These are phyloP conservation scores for Felis catus DNA, from an alignment of 2,113 vertebrate genomes.

Conservation along the genomic window DNA sequence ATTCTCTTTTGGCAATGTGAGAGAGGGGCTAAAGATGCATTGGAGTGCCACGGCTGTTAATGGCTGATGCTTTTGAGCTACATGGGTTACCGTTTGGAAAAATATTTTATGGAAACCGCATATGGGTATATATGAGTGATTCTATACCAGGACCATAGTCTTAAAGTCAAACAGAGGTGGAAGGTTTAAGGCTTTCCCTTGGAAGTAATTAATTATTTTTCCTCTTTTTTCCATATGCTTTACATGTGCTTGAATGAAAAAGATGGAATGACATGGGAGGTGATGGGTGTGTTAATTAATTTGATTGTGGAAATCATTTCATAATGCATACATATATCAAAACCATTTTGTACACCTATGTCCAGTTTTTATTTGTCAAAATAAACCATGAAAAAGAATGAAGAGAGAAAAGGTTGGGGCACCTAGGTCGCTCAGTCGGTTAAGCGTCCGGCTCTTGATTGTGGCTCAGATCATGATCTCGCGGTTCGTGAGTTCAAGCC, in stretches of 20 bases:
- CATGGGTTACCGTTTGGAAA: background rate
- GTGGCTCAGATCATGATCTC: no score
- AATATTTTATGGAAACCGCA: background rate
- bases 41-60: background rate
- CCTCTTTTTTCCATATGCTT: background rate
- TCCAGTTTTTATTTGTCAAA: background rate
- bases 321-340: background rate
- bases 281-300: background rate
- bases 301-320: background rate
- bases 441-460: no score
- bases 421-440: no score
- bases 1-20: conserved; percentile 26
- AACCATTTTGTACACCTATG: background rate
- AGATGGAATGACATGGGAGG: background rate
- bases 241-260: conserved; percentile 22
- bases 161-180: background rate
- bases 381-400: background rate
- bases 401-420: background rate
- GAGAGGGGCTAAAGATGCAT: background rate
- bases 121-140: background rate
- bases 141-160: background rate
- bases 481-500: no score
- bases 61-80: background rate
- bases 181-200: conserved; percentile 7
- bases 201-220: conserved; percentile 23